Evolutionary conservation across 2,113 vertebrate genomes (phyloP), one percentile per base, ranked within the genome.

Genomic region (Cygnus atratus): DNA sequence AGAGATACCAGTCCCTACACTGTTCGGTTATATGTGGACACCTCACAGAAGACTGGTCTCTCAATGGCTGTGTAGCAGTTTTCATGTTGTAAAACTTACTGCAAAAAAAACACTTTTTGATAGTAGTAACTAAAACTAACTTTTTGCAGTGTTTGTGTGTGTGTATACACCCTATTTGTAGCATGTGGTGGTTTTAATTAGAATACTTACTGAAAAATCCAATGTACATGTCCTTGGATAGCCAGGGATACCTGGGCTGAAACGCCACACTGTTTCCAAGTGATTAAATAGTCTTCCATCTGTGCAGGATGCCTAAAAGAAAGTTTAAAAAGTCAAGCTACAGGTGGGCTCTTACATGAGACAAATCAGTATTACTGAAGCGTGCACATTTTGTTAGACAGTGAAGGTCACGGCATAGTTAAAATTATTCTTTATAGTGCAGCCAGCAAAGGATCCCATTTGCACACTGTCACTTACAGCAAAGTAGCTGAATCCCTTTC

Each of bases 231-330:
- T 99, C 35, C 99, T 98, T 54, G 99, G 99, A 92, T 99, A 99
- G 31, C 99, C 99, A 35, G 99, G 99, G 92, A 99, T 98, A 33
- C 99, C 99, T 1, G 99, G 99, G 86, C 99, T 99, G 96, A 99
- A 99, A 63, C 99, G 99, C 99, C 99, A 99, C 63, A 98, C 96
- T 1, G 98, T 99, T 97, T 99, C 99, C 97, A 99, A 91, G 96
- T 99, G 99, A 96, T 99, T 99, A 96, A 99, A 99, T 57, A 99
- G 98, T 84, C 96, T 99, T 28, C 99, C 99, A 4, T 99, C 99
- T 5, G 99, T 99, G 96, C 99, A 99, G 31, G 99, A 98, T 7
- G 99, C 99, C 99, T 99, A 84, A 44, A 94, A 95, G 5, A 74
- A 91, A 92, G 93, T 41, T 76, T 9, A 33, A 95, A 39, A 92